Evolutionary conservation across 1,140 invertebrate species (phyloP), one percentile per base, ranked within the genome.

Genomic region (Orussus abietinus): DNA sequence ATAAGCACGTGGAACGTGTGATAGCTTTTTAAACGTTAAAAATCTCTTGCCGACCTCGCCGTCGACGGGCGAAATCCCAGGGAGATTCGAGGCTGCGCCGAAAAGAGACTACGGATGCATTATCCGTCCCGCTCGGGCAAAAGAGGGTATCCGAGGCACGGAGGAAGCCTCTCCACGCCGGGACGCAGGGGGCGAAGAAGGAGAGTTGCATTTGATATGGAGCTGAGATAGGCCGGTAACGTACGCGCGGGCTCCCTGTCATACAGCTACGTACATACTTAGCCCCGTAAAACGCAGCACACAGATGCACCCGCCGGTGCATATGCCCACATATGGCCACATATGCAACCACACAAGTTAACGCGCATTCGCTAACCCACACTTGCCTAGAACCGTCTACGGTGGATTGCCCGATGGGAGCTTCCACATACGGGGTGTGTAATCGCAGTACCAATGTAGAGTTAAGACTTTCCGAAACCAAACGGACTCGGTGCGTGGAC

Each of bases 151-250:
- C n/a, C n/a, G n/a, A n/a, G n/a, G n/a, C n/a, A n/a, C n/a, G n/a
- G n/a, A n/a, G n/a, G n/a, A n/a, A n/a, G n/a, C n/a, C n/a, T n/a
- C n/a, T n/a, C n/a, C n/a, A n/a, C n/a, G n/a, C n/a, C n/a, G n/a
- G n/a, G n/a, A n/a, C n/a, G n/a, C n/a, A n/a, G n/a, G n/a, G 26
- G 42, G 46, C 9, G 38, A 52, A 50, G 42, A 39, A 56, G 62
- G 57, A 60, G 57, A 53, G 57, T 58, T 59, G 58, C 59, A 68
- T 70, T 70, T 69, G 67, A 69, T 69, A 70, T 69, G 64, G 62
- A 66, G 60, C 57, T 48, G 43, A 70, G 64, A 70, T 70, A 69
- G 50, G n/a, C 55, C 51, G 57, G 59, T 70, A 70, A 70, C 59
- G 64, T 69, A 70, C 62, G 57, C 53, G 59, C 57, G 49, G 57